Base-by-base conservation (phyloP, 2,888 invertebrate species). In the Gerris lacustris region DNA sequence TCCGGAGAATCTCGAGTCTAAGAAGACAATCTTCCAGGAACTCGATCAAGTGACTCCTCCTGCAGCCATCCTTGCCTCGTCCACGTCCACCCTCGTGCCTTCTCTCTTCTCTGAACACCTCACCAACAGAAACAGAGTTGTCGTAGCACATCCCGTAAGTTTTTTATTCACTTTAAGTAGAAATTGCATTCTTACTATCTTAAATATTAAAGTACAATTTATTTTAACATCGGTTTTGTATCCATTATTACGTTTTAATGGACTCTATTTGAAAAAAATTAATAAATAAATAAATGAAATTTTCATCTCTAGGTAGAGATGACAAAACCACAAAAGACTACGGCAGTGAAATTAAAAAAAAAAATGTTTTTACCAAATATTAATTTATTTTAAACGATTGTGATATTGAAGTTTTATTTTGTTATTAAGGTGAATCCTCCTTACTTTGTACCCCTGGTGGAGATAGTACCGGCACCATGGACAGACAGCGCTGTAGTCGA, bases 391-490 rank as follows among this genome's bases (percentile, higher is more conserved):
- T 31, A 4, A 31, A 31, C 31, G 1, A 31, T 31, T 31, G 31
- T 31, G 31, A 31, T n/a, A n/a, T n/a, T n/a, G n/a, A 31, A 4
- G 1, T 31, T 31, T 31, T 31, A 31, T 31, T 31, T 31, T 31
- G 31, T 31, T 31, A 31, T 31, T 31, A 31, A 86, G 81, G 93
- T 96, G 4, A 97, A 97, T 80, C 97, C 97, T 6, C 97, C 97
- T 0, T 96, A 96, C 80, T 96, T 94, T 79, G 93, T 96, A 44
- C 95, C 96, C 0, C 82, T 97, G 66, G 94, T 96, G 0, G 97
- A 98, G 83, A 84, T 98, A 15, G 92, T 96, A 0, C 96, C 96
- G 0, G 92, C 96, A 0, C 92, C 94, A 6, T 96, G 94, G 94
- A 97, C 97, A 0, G 87, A 88, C 69, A 84, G 88, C 0, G 88